Evolutionary conservation across 2,888 invertebrate species (phyloP), one percentile per base, ranked within the genome.

Genomic region (Erpobdella octoculata): DNA sequence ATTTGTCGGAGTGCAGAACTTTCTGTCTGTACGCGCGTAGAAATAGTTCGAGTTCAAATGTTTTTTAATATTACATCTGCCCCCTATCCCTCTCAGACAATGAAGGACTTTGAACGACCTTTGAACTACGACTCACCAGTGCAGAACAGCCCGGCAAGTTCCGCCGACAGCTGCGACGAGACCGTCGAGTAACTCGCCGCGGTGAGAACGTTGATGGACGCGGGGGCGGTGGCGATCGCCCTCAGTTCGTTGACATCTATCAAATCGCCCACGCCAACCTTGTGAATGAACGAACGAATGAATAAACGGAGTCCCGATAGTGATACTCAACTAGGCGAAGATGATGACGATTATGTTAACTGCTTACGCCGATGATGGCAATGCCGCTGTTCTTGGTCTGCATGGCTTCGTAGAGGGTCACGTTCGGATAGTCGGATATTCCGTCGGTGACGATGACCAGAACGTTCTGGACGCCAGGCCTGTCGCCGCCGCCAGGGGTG

Each of bases 121-220:
- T n/a, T n/a, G n/a, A n/a, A n/a, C n/a, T 9, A 2, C n/a, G 36
- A 76, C 76, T 74, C 72, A 81, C 81, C 79, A 73, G 77, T 76
- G 71, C 81, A 75, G 6, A 73, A 28, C 18, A 71, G 41, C n/a
- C 28, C 25, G 25, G 46, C 46, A n/a, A 75, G 64, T 67, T 66
- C 68, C 21, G 72, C 53, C 33, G 25, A 68, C 38, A 74, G 38
- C 21, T 70, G 59, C 8, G 4, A 25, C 9, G 59, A 37, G 33
- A 75, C 72, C 4, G 70, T 67, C 8, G 61, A 58, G 66, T 70
- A 75, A 71, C 38, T 62, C 28, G 38, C 28, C 9, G 72, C 66
- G 9, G 48, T 48, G 28, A 75, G 46, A 21, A 72, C 75, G 74
- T 73, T 79, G 74, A 33, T 76, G 71, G 28, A 71, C 36, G 53